These are phyloP conservation scores for Operophtera brumata DNA, from an alignment of 2,888 invertebrate species.

Conservation along the genomic window DNA sequence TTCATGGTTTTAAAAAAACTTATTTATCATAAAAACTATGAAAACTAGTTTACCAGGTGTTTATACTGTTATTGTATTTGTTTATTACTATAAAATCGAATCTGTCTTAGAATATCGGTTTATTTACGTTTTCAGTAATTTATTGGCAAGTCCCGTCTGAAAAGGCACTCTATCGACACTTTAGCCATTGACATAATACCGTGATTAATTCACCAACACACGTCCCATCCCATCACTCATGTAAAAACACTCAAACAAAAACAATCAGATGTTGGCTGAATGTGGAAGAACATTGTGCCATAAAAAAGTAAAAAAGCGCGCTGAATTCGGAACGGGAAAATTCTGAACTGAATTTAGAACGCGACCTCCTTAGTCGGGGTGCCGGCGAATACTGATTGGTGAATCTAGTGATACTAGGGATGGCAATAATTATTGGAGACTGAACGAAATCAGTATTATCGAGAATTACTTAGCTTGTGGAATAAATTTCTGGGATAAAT, in stretches of 20 bases:
- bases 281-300: not conserved
- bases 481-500: too few relatives aligned
- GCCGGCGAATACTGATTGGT: slow-evolving; percentile 36
- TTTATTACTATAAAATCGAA: too few relatives aligned
- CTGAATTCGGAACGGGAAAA: slow-evolving; percentile 33
- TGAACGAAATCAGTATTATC: slow-evolving; percentile 3
- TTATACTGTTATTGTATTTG: too few relatives aligned
- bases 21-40: too few relatives aligned
- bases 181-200: slow-evolving; percentile 17
- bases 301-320: slow-evolving; percentile 34
- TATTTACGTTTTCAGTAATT: not conserved
- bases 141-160: slow-evolving; percentile 9
- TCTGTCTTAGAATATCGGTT: too few relatives aligned
- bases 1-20: too few relatives aligned
- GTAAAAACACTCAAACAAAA: not conserved
- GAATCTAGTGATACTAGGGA: slow-evolving; percentile 23
- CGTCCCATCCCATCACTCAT: slow-evolving; percentile 18
- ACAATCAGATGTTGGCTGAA: not conserved
- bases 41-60: too few relatives aligned
- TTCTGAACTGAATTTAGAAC: slow-evolving; percentile 31
- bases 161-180: slow-evolving; percentile 10
- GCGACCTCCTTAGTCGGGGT: slow-evolving; percentile 35
- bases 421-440: slow-evolving; percentile 22
- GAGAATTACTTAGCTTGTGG: too few relatives aligned
- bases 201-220: slow-evolving; percentile 27